Percentiles rank a stretch among this genome's conserved stretches.
Evolutionary conservation across 2,113 vertebrate genomes (phyloP).

Genomic region (Sander lucioperca): DNA sequence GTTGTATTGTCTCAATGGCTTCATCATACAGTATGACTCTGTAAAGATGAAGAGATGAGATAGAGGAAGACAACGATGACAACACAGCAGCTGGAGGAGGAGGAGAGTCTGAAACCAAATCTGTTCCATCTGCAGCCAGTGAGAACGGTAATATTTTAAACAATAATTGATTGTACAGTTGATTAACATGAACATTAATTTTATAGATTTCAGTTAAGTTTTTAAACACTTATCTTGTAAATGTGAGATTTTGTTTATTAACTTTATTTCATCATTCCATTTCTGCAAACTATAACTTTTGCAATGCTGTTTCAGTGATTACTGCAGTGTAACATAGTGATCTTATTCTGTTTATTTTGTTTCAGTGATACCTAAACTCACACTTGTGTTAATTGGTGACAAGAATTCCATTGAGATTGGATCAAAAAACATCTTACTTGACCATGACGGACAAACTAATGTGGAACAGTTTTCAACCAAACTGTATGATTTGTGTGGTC

Average conservation of each 20-base stretch:
- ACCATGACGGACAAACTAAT: not conserved
- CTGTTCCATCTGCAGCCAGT: not conserved
- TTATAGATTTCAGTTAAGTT: not conserved
- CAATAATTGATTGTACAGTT: not conserved
- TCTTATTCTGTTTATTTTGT: not conserved
- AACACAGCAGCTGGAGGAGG: not conserved
- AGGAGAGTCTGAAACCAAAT: not conserved
- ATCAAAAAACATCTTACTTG: conserved; percentile 39
- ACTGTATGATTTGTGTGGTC: conserved; percentile 51
- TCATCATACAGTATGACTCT: not conserved
- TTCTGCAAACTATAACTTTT: not conserved
- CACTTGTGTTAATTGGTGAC: conserved; percentile 31
- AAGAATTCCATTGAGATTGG: conserved; percentile 27
- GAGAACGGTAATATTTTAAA: not conserved
- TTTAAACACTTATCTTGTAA: too few relatives aligned
- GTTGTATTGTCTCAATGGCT: not conserved
- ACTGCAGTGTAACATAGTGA: not conserved
- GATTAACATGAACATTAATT: not conserved
- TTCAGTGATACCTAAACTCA: not conserved
- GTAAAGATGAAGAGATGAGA: conserved; percentile 1
- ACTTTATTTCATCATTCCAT: not conserved
- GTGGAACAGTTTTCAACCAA: conserved; percentile 13
- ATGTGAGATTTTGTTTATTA: not conserved
- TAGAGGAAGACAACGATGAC: not conserved
- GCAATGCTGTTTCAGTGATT: not conserved